These are phyloP conservation scores for Lymantria monacha DNA, from an alignment of 2,888 invertebrate genomes.

Conservation along the genomic window DNA sequence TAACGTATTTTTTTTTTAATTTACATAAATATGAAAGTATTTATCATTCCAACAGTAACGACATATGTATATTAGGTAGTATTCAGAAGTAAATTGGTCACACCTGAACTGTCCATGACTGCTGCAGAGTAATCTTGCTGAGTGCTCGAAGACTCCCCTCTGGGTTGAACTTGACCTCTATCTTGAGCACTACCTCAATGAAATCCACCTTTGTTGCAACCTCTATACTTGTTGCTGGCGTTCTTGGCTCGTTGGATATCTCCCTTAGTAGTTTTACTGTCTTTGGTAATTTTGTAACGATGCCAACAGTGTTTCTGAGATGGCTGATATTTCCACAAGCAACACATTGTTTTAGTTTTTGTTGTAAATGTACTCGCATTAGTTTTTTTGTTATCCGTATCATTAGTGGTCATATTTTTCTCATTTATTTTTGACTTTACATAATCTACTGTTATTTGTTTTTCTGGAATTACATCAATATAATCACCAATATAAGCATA, in stretches of 20 bases:
- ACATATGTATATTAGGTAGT: too few relatives aligned
- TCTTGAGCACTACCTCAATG: conserved; percentile 12
- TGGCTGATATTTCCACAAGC: conserved; percentile 28
- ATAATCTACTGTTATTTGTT: conserved; percentile 25
- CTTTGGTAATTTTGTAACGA: too few relatives aligned
- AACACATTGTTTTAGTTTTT: conserved; percentile 18
- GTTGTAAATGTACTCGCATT: conserved; percentile 25
- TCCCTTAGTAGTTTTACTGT: conserved; percentile 6
- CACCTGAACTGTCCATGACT: conserved; percentile 25
- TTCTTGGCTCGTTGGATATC: not conserved
- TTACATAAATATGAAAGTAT: too few relatives aligned
- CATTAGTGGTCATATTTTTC: conserved; percentile 22
- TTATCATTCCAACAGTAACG: too few relatives aligned
- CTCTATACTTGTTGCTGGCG: conserved; percentile 9
- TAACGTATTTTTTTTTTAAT: too few relatives aligned
- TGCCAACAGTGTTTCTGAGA: conserved; percentile 15
- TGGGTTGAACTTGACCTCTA: conserved; percentile 19
- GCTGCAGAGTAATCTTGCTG: conserved; percentile 5
- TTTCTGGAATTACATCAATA: conserved; percentile 31
- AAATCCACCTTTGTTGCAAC: conserved; percentile 9
- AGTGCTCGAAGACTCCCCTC: conserved; percentile 19
- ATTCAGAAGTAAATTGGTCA: too few relatives aligned
- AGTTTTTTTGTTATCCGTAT: conserved; percentile 15
- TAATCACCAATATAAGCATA: conserved; percentile 37
- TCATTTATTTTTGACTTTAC: conserved; percentile 18